These are phyloP conservation scores for Oryzaephilus surinamensis DNA, from an alignment of 1,140 invertebrate species.

Conservation along the genomic window DNA sequence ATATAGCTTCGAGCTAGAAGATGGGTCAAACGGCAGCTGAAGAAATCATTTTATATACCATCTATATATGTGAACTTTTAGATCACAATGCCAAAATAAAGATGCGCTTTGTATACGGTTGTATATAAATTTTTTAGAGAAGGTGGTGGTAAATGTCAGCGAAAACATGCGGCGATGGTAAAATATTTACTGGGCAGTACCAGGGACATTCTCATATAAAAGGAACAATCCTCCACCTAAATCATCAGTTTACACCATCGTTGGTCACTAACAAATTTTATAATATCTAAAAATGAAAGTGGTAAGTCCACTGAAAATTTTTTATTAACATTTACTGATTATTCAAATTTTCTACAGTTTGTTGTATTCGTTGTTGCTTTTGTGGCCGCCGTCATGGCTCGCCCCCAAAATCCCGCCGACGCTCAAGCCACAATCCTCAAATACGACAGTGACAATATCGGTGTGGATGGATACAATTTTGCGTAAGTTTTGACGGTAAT, in stretches of 20 bases:
- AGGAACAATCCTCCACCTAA: slow-evolving; percentile 3
- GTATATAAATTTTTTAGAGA: neutral
- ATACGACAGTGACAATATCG: slow-evolving; percentile 37
- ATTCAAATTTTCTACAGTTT: neutral
- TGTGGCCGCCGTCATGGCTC: neutral
- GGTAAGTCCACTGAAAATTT: slow-evolving; percentile 1
- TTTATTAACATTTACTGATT: neutral
- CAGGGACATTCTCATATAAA: slow-evolving; percentile 10
- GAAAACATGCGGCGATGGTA: slow-evolving; percentile 11
- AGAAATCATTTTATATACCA: too few species aligned
- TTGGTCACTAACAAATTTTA: slow-evolving; percentile 7
- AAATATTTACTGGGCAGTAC: slow-evolving; percentile 4
- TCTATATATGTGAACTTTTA: slow-evolving; percentile 9
- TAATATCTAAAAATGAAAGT: slow-evolving; percentile 10
- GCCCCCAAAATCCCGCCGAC: slow-evolving; percentile 19
- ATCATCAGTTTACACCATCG: slow-evolving; percentile 9
- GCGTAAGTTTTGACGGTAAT: slow-evolving; percentile 34
- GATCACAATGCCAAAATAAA: slow-evolving; percentile 15
- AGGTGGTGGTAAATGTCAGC: slow-evolving; percentile 16
- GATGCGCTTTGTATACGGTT: too few species aligned
- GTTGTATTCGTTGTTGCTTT: neutral
- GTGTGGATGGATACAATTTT: slow-evolving; percentile 36
- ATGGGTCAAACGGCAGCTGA: slow-evolving; percentile 7
- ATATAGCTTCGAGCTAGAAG: neutral
- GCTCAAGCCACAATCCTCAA: slow-evolving; percentile 31